Conservation (phyloP, 2,888 invertebrate species). For the Leptopilina drosophilae region DNA sequence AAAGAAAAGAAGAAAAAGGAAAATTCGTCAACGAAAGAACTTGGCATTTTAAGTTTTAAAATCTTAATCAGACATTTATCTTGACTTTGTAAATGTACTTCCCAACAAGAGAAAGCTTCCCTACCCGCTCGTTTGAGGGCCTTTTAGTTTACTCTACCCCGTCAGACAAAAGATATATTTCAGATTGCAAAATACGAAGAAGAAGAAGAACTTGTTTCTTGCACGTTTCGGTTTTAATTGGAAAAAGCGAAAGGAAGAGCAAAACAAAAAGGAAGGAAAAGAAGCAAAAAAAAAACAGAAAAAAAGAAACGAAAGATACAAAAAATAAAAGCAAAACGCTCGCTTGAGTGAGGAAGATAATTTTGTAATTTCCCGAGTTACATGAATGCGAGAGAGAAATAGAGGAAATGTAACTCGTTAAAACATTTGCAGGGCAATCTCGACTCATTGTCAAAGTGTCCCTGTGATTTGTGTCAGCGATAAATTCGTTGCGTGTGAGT, state of each 20-base stretch:
- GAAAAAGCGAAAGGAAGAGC: constrained; percentile 8
- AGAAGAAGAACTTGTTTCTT: neutral
- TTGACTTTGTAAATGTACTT: constrained; percentile 24
- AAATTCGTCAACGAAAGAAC: neutral
- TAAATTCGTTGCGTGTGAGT: constrained; percentile 29
- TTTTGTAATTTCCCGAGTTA: constrained; percentile 23
- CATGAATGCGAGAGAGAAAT: neutral
- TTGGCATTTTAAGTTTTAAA: neutral
- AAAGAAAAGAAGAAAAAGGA: constrained; percentile 15
- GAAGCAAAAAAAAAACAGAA: too few species aligned
- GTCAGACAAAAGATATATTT: constrained; percentile 21
- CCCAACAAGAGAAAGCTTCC: neutral
- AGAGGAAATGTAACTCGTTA: neutral
- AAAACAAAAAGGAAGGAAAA: too few species aligned
- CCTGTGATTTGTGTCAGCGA: constrained; percentile 21
- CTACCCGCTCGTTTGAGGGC: neutral
- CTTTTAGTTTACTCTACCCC: neutral
- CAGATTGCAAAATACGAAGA: constrained; percentile 11
- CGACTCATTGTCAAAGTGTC: constrained; percentile 12
- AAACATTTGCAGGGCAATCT: constrained; percentile 1
- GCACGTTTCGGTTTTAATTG: constrained; percentile 10
- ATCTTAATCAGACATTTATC: constrained; percentile 23
- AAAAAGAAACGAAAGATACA: neutral
- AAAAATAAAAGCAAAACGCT: neutral
- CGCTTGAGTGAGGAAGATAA: neutral